Percentiles rank a stretch among this genome's conserved stretches.
These are phyloP conservation scores for Tretioscincus oriximinensis DNA, from an alignment of 2,113 vertebrate species.

Conservation along the genomic window DNA sequence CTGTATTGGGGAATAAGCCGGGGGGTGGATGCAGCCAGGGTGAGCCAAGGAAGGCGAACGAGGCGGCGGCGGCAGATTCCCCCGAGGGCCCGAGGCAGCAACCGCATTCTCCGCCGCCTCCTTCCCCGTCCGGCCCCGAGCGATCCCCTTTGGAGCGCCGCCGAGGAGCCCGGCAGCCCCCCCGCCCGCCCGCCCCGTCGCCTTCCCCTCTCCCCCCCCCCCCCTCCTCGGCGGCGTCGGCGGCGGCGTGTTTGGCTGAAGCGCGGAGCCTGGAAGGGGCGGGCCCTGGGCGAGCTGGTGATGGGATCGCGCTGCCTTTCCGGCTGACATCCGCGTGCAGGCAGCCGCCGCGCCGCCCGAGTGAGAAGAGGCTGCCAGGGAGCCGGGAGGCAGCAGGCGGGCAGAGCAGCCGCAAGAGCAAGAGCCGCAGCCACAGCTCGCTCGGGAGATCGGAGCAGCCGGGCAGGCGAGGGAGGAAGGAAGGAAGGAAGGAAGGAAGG, in stretches of 20 bases:
- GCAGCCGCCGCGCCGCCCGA: constrained; percentile 62
- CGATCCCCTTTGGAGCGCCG: background rate
- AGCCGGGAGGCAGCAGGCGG: constrained; percentile 63
- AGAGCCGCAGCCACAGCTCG: constrained; percentile 36
- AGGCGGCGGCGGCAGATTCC: no score
- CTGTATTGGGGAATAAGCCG: no score
- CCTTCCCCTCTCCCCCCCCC: no score
- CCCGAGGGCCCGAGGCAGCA: no score
- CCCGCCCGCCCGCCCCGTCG: background rate
- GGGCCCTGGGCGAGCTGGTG: constrained; percentile 86
- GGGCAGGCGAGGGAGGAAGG: background rate
- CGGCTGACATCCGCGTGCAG: constrained; percentile 76
- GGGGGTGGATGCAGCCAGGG: no score
- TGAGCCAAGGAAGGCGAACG: no score
- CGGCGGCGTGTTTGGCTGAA: background rate
- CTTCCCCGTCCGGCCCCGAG: no score
- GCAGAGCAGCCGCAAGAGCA: constrained; percentile 53
- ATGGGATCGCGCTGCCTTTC: constrained; percentile 78
- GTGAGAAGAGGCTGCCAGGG: constrained; percentile 70
- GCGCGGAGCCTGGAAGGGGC: constrained; percentile 75
- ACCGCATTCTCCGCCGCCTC: no score
- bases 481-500: no score
- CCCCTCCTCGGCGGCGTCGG: no score
- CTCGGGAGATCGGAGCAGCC: background rate
- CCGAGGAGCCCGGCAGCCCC: background rate